Conservation (phyloP, 1,140 invertebrate species). For the Drosophila repleta region DNA sequence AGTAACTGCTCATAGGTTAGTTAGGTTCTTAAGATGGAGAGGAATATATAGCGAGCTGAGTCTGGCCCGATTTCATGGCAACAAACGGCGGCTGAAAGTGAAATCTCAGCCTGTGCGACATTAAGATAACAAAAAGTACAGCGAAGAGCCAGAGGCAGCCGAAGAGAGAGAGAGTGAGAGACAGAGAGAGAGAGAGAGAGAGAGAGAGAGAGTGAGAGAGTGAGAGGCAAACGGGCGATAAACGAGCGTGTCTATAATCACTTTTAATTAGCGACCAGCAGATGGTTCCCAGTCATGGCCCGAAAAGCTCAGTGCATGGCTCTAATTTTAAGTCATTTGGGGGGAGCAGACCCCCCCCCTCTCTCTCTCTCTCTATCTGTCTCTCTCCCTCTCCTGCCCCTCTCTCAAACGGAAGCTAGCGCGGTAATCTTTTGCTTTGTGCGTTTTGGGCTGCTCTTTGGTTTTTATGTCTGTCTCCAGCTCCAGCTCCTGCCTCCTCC, state of each 20-base stretch:
- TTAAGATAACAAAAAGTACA: conserved; percentile 37
- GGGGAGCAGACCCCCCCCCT: too few species aligned
- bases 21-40: too few species aligned
- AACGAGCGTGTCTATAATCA: conserved; percentile 76
- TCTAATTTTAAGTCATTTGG: conserved; percentile 73
- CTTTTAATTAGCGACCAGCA: conserved; percentile 63
- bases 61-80: neutral
- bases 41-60: neutral
- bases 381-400: neutral
- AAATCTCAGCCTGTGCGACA: conserved; percentile 25
- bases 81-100: conserved; percentile 18
- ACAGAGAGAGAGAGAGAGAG: conserved; percentile 6
- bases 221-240: conserved; percentile 28
- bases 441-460: conserved; percentile 48
- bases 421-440: conserved; percentile 69
- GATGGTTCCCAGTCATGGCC: conserved; percentile 31
- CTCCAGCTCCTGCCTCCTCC: too few species aligned
- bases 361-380: too few species aligned
- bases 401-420: conserved; percentile 58
- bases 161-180: conserved; percentile 6
- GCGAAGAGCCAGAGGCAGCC: conserved; percentile 14
- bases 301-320: conserved; percentile 45
- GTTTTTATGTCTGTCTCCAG: conserved; percentile 50
- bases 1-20: too few species aligned
- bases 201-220: neutral